Evolutionary conservation across 1,140 invertebrate genomes (phyloP), one percentile per base, ranked within the genome.

Genomic region (Saccostrea echinata): DNA sequence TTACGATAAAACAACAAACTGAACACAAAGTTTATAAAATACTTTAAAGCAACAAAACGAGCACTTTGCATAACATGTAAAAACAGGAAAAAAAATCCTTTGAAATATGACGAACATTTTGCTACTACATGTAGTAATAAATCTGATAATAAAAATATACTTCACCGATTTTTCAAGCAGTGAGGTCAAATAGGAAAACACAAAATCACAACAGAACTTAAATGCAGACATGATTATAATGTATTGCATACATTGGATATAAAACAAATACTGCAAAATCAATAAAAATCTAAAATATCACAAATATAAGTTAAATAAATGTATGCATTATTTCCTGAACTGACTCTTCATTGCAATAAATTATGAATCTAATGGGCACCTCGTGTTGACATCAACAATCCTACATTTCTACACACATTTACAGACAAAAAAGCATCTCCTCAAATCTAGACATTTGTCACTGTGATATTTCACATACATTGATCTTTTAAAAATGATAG

Each of bases 1-100:
- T 30, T 61, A 21, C 55, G 1, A 61, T 76, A 71, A 30, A 33
- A 76, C 68, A 76, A 76, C 68, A 35, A 76, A 76, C 24, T 76
- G 68, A 76, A 76, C 68, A 76, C 68, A 76, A 76, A 33, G 68
- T 76, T 61, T 33, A 76, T 61, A 61, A 61, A 61, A 61, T 61
- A 61, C 55, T 61, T 61, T n/a, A 61, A 61, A 61, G 55, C 55
- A 61, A 61, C 24, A 76, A 76, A 76, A 16, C 68, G 27, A 76
- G 27, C 68, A 76, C 68, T 76, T 76, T 76, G 24, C 68, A 30
- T 30, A 12, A 76, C n/a, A 76, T 76, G 30, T 76, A 76, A 76
- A 76, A 30, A 76, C 12, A 68, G 12, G 27, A 76, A 30, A 13
- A 13, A 71, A 30, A 35, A 76, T n/a, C 55, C 18, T 61, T 18